Evolutionary conservation across 2,113 vertebrate species (phyloP).

Genomic region (Chlorocebus sabaeus): DNA sequence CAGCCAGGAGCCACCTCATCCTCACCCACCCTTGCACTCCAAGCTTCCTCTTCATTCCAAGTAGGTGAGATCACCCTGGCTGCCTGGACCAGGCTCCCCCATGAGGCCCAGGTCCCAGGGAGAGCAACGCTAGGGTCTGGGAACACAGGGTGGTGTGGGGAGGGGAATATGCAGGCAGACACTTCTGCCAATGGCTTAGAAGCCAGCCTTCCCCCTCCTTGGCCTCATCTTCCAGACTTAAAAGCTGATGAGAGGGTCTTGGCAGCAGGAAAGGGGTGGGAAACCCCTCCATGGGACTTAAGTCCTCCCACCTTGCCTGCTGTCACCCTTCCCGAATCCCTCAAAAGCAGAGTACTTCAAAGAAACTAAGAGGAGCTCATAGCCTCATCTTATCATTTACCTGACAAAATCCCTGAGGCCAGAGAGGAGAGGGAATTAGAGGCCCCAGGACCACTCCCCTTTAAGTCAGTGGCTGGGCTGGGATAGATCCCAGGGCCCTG

Average conservation of each 20-base stretch:
- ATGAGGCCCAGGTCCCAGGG: background rate
- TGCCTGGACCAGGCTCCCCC: background rate
- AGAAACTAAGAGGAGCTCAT: background rate
- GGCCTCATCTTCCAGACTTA: background rate
- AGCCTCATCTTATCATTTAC: background rate
- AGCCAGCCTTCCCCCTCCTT: background rate
- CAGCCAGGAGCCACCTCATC: constrained; percentile 72
- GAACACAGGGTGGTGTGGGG: background rate
- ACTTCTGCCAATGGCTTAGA: background rate
- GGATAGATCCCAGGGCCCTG: background rate
- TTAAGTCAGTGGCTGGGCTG: background rate
- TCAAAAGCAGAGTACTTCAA: background rate
- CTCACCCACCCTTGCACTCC: constrained; percentile 63
- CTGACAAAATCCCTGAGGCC: background rate
- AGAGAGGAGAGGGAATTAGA: background rate
- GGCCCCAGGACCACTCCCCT: background rate
- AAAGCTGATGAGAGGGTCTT: background rate
- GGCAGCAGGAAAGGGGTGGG: background rate
- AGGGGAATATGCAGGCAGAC: background rate
- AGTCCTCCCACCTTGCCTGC: background rate
- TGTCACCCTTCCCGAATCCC: background rate
- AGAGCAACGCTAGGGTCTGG: background rate
- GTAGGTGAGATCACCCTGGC: constrained; percentile 60
- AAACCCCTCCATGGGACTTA: background rate
- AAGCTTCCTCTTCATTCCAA: constrained; percentile 56